Conservation (phyloP, 2,113 vertebrate genomes). For the Pagrus major region DNA sequence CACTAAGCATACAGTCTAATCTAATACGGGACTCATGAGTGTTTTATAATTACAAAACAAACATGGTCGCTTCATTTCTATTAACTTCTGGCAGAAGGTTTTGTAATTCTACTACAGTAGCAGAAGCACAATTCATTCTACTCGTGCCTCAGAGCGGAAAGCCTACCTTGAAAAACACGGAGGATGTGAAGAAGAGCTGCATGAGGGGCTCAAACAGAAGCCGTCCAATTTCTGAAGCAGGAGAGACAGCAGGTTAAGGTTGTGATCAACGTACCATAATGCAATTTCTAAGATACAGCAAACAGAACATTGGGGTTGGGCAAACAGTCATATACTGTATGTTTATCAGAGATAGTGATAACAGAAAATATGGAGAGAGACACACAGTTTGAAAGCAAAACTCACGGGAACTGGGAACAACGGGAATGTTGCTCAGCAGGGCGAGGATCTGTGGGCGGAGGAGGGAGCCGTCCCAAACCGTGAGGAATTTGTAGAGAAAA, state of each 20-base stretch:
- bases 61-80: not conserved
- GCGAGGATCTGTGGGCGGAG: slow-evolving; percentile 88
- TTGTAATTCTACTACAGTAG: not conserved
- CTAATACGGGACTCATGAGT: not conserved
- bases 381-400: slow-evolving; percentile 26
- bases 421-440: slow-evolving; percentile 90
- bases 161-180: slow-evolving; percentile 93
- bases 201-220: slow-evolving; percentile 88
- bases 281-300: not conserved
- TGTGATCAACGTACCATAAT: not conserved
- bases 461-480: slow-evolving; percentile 90
- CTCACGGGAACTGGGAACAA: slow-evolving; percentile 87
- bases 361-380: not conserved
- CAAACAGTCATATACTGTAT: not conserved
- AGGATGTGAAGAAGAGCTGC: slow-evolving; percentile 93
- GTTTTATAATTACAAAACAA: slow-evolving; percentile 5
- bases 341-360: not conserved
- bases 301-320: no score
- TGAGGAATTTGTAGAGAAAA: slow-evolving; percentile 92
- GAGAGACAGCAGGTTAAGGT: slow-evolving; percentile 46
- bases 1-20: not conserved
- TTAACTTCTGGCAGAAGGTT: not conserved
- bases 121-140: not conserved
- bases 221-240: slow-evolving; percentile 84
- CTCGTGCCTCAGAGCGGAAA: not conserved